Evolutionary conservation across 2,888 invertebrate genomes (phyloP), one percentile per base, ranked within the genome.

Genomic region (Acronicta psi): DNA sequence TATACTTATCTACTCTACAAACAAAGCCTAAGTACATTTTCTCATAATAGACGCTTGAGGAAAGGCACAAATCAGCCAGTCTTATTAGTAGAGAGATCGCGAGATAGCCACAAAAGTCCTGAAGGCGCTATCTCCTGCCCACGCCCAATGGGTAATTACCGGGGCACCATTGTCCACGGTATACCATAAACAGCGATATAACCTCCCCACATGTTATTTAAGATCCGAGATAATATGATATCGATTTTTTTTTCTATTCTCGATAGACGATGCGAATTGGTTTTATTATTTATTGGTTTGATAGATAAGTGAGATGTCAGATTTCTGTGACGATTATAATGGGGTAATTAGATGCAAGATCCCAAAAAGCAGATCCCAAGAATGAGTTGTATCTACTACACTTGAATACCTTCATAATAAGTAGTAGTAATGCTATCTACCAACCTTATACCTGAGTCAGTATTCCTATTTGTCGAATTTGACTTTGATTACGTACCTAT

Each of bases 11-110:
- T 1, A 34, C 34, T n/a, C 34, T 37, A 20, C 45, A 53, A 47
- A 37, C 41, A 64, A 49, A 49, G 16, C 23, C 18, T 38, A 29
- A 1, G 34, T 34, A 31, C 34, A n/a, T 45, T 45, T 25, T 11
- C 18, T 5, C 14, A 36, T 46, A 49, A 46, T 41, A 36, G 43
- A 50, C 47, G 47, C 38, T 63, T 41, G 44, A 55, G 52, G 58
- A 63, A 61, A 61, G 49, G 31, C 79, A 81, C 81, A 83, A 83
- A 84, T 83, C 82, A 77, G 65, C 46, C 52, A 54, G 52, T 75
- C 81, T 84, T 86, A 86, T 86, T 87, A 87, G 83, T 62, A 76
- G 73, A 74, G 58, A 84, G 88, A 88, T 88, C 66, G 67, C 53
- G 47, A 77, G 87, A 88, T 88, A 89, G 83, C 81, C 73, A 41